A percentile compares a stretch with the other conserved stretches of the same genome.
Conservation (phyloP, 2,113 vertebrate genomes). For the Embiotoca jacksoni region DNA sequence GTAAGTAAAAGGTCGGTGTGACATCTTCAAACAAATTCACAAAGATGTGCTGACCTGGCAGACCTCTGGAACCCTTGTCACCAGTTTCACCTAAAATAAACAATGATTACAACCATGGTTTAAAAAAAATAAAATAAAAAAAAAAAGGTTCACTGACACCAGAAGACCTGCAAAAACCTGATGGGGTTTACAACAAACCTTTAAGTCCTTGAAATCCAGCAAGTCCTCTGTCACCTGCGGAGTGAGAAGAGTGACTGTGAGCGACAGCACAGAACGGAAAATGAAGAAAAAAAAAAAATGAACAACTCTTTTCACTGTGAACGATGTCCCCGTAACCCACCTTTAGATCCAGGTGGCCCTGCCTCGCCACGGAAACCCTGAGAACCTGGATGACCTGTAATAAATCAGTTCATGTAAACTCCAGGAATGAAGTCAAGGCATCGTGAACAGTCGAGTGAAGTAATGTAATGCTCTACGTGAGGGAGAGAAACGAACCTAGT, state of each 20-base stretch:
- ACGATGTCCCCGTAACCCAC: constrained; percentile 70
- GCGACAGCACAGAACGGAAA: not conserved
- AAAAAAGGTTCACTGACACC: not conserved
- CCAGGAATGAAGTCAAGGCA: not conserved
- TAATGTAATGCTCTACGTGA: not conserved
- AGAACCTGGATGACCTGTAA: constrained; percentile 86
- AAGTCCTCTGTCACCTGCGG: constrained; percentile 91
- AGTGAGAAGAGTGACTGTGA: constrained; percentile 21
- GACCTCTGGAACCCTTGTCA: constrained; percentile 90
- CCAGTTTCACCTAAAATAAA: constrained; percentile 89
- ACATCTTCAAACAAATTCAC: constrained; percentile 6
- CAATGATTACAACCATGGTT: constrained; percentile 9
- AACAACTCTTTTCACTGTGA: not conserved
- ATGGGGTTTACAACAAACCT: constrained; percentile 82
- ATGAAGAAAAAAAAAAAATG: not conserved
- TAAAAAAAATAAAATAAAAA: not conserved
- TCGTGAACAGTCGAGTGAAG: not conserved
- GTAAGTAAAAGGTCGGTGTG: not conserved
- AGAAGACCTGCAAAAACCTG: not conserved
- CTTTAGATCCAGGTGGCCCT: constrained; percentile 90
- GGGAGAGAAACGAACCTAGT: constrained; percentile 63
- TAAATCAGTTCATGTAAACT: not conserved
- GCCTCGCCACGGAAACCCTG: constrained; percentile 93
- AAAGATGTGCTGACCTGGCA: constrained; percentile 87
- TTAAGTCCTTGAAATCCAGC: constrained; percentile 89